Evolutionary conservation across 2,797 vertebrate species (phyloP).

Genomic region (Jordanella pulchra): DNA sequence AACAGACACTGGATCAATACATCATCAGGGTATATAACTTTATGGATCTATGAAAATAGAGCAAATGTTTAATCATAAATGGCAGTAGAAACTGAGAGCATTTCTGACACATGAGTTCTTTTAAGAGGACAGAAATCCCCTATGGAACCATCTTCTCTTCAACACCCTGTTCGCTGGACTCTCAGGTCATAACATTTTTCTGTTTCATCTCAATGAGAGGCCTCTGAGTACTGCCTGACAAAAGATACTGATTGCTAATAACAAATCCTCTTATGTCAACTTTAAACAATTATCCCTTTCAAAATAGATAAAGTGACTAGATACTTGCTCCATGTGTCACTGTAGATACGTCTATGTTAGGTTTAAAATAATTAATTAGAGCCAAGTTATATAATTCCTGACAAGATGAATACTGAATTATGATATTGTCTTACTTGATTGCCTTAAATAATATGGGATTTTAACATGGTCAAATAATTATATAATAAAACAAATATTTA

Average conservation of each 20-base stretch:
- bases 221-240: neutral
- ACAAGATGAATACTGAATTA: neutral
- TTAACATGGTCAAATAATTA: neutral
- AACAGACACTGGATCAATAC: neutral
- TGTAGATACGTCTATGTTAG: neutral
- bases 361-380: neutral
- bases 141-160: neutral
- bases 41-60: neutral
- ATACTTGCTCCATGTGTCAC: neutral
- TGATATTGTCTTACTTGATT: neutral
- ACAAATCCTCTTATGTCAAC: neutral
- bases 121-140: neutral
- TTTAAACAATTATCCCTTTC: neutral
- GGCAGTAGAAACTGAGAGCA: neutral
- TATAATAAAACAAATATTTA: neutral
- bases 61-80: neutral
- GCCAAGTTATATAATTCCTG: neutral
- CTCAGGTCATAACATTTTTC: neutral
- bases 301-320: neutral
- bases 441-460: neutral
- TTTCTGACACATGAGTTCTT: neutral
- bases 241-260: slow-evolving; percentile 1
- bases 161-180: neutral
- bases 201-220: neutral
- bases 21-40: neutral